A percentile compares a stretch with the other conserved stretches of the same genome.
Conservation (phyloP, 2,113 vertebrate species). For the Martes martes region DNA sequence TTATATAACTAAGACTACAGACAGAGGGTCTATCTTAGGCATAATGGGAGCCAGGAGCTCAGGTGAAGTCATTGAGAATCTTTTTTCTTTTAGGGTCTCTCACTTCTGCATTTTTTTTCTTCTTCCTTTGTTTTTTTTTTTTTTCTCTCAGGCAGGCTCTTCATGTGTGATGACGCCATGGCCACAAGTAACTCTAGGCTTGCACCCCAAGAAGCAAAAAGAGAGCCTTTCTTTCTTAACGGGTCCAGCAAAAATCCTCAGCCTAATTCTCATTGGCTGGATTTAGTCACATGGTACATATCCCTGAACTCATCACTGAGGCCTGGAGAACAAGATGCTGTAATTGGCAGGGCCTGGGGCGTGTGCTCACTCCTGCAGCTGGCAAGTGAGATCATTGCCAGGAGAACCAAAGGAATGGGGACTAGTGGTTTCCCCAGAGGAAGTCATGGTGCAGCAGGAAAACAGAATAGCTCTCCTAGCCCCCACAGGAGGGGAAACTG, state of each 20-base stretch:
- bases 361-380: neutral
- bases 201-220: neutral
- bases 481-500: neutral
- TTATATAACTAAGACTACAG: neutral
- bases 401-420: neutral
- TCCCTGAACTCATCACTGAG: neutral
- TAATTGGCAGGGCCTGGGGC: neutral
- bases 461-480: neutral
- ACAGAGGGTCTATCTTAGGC: neutral
- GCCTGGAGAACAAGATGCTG: neutral
- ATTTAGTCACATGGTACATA: neutral
- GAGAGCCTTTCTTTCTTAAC: neutral
- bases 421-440: neutral
- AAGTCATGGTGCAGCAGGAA: neutral
- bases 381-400: neutral
- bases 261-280: neutral
- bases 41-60: neutral
- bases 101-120: neutral
- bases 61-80: neutral
- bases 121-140: neutral
- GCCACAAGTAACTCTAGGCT: neutral
- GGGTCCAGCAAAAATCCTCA: neutral
- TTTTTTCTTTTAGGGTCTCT: neutral
- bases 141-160: neutral
- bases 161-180: neutral